Evolutionary conservation across 2,113 vertebrate genomes (phyloP), one percentile per base, ranked within the genome.

Genomic region (Ceyx cyanopectus): DNA sequence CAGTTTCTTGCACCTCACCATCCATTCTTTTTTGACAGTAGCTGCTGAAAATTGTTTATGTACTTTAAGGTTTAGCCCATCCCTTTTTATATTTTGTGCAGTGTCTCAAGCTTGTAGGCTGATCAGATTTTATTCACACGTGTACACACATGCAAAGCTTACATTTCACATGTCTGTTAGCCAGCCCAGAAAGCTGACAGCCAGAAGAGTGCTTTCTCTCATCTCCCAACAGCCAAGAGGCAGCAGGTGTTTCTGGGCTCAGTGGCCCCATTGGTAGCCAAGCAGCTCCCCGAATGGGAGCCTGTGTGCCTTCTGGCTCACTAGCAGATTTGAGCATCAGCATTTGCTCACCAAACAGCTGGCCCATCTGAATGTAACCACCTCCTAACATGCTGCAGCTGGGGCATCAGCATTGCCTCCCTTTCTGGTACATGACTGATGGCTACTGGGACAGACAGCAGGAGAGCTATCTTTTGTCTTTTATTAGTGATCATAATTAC

Each of bases 401-500:
- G 76, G 84, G 45, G 26, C 22, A 11, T 10, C 66, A 30, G 56
- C 40, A 1, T 2, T 48, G 66, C 90, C 48, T 79, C 29, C 46
- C 2, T 8, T 29, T 32, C 50, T 51, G 68, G 12, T 3, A 3
- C 8, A 5, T 68, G 43, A 68, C 78, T 58, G 65, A 12, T 2
- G 6, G 81, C n/a, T 74, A 3, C 32, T 46, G 62, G 56, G 54
- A 10, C 68, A 60, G 15, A 9, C 2, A 10, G 37, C 53, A 18
- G 29, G 19, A 67, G 58, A n/a, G n/a, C 37, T 48, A 23, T 27
- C 58, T 9, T 17, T 3, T 30, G 54, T 5, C 24, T 60, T 17
- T 1, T 5, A 0, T 0, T 41, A 10, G 34, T 1, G 6, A 5
- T 14, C 2, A 3, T 32, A 12, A 11, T 34, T 10, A 0, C 13